A percentile compares a stretch with the other conserved stretches of the same genome.
Evolutionary conservation across 2,888 invertebrate species (phyloP).

Genomic region (Dolichopus griseipennis): DNA sequence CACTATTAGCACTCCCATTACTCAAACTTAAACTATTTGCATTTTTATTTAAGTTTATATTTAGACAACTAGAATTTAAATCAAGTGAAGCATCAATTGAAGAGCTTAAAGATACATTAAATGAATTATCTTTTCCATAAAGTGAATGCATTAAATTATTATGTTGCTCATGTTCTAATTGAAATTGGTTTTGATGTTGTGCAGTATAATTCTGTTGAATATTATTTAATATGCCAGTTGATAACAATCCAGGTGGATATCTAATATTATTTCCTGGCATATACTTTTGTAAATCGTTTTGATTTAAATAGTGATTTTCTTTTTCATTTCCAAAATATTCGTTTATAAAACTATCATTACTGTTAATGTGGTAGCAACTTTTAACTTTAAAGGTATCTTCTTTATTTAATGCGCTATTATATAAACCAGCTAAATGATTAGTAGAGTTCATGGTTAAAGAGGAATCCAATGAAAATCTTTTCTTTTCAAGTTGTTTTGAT

Average conservation of each 20-base stretch:
- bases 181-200: conserved; percentile 13
- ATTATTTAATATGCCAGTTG: neutral
- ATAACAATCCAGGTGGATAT: neutral
- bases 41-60: neutral
- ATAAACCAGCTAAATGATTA: neutral
- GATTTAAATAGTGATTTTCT: neutral
- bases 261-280: neutral
- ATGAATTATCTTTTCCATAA: conserved; percentile 9
- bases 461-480: neutral
- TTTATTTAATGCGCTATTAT: neutral
- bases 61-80: neutral
- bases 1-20: neutral
- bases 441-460: neutral
- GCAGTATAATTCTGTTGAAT: neutral
- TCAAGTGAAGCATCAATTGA: neutral
- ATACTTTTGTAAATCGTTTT: conserved; percentile 2
- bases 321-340: neutral
- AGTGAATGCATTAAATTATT: neutral
- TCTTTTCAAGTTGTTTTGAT: neutral
- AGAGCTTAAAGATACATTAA: conserved; percentile 7
- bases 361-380: neutral
- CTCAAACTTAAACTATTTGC: neutral
- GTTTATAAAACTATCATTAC: neutral
- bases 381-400: neutral
- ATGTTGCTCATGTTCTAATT: neutral